Conservation (phyloP, 2,113 vertebrate genomes). For the Perognathus longimembris region DNA sequence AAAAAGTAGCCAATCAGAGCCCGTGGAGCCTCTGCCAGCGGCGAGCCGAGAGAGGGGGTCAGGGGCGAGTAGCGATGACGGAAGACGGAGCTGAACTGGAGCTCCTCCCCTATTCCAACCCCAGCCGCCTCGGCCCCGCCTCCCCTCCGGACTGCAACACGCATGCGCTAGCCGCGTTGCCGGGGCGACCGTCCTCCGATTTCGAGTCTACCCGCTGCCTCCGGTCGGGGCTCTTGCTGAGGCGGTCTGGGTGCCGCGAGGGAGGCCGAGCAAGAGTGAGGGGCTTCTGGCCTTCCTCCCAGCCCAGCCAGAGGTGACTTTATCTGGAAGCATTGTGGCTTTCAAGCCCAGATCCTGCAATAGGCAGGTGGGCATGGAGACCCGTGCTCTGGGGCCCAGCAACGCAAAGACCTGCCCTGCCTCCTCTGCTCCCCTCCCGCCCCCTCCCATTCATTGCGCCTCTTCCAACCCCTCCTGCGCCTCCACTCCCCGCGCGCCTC, state of each 20-base stretch:
- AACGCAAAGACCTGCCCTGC: too few species aligned
- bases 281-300: neutral
- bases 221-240: neutral
- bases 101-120: neutral
- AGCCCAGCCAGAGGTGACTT: neutral
- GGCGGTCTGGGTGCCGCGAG: slow-evolving; percentile 39
- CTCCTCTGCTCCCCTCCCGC: too few species aligned
- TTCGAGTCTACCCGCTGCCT: neutral
- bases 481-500: too few species aligned
- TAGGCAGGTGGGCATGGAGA: neutral
- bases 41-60: neutral
- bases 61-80: neutral
- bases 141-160: neutral
- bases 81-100: neutral
- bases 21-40: slow-evolving; percentile 64
- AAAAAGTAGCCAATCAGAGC: slow-evolving; percentile 78
- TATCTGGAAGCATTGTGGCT: neutral
- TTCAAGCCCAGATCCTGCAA: neutral
- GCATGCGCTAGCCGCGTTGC: neutral
- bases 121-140: neutral
- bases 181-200: slow-evolving; percentile 13
- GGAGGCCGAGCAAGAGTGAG: slow-evolving; percentile 75
- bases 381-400: neutral
- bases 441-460: too few species aligned
- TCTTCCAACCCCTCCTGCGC: too few species aligned